Conservation (phyloP, 2,797 vertebrate genomes). For the Smutsia gigantea region DNA sequence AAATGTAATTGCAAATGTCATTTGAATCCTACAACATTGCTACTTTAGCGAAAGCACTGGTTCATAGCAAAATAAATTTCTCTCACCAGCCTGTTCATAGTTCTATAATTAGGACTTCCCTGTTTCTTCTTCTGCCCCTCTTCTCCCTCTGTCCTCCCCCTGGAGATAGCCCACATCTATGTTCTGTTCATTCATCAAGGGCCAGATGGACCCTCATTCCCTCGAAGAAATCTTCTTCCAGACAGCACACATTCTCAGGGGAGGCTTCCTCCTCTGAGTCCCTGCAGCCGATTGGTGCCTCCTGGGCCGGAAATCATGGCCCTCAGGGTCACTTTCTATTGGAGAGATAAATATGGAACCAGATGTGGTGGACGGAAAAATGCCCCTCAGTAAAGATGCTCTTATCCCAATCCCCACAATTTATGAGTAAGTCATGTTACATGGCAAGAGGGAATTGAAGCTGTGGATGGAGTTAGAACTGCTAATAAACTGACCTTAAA, state of each 20-base stretch:
- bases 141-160: not conserved
- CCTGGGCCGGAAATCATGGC: not conserved
- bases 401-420: not conserved
- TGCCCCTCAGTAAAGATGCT: not conserved
- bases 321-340: not conserved
- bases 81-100: not conserved
- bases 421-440: not conserved
- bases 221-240: not conserved
- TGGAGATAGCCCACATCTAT: not conserved
- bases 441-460: not conserved
- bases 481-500: not conserved
- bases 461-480: not conserved
- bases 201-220: not conserved
- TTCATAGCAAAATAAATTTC: not conserved
- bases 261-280: not conserved
- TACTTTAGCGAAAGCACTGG: not conserved
- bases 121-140: not conserved
- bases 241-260: not conserved
- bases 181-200: not conserved
- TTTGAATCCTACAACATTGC: not conserved
- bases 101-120: not conserved
- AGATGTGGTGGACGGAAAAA: not conserved
- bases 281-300: not conserved
- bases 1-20: not conserved
- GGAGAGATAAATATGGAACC: not conserved